Evolutionary conservation across 2,113 vertebrate species (phyloP).

Genomic region (Salvelinus fontinalis): DNA sequence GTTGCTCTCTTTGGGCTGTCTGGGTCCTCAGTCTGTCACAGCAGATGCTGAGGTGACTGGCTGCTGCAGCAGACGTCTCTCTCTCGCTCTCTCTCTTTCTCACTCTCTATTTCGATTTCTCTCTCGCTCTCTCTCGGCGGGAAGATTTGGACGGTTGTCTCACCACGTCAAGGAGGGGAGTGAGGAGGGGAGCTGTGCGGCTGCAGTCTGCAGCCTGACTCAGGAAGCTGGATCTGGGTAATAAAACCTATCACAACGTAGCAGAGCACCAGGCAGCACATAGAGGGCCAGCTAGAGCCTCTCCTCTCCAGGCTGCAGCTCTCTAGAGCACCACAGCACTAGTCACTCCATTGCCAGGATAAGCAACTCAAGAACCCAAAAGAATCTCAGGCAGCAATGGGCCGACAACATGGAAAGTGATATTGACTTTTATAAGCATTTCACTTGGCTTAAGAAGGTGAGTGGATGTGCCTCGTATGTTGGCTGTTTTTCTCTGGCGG

Average conservation of each 20-base stretch:
- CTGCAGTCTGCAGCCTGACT: too few relatives aligned
- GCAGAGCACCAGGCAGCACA: neutral
- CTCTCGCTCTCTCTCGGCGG: neutral
- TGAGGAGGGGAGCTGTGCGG: neutral
- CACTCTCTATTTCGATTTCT: neutral
- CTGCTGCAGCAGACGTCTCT: neutral
- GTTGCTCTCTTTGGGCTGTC: conserved; percentile 47
- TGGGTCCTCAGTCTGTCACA: neutral
- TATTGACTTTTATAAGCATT: conserved; percentile 96
- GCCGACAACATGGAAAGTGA: conserved; percentile 91
- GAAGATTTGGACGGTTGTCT: conserved; percentile 68
- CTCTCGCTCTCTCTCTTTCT: conserved; percentile 11
- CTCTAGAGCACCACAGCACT: neutral
- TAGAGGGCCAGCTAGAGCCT: neutral
- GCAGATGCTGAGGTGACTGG: neutral
- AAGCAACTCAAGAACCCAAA: neutral
- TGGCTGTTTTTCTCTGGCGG: neutral
- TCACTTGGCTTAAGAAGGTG: conserved; percentile 95
- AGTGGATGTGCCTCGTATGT: conserved; percentile 44
- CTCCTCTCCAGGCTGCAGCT: neutral
- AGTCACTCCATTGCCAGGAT: neutral
- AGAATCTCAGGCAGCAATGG: conserved; percentile 80
- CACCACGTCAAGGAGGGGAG: conserved; percentile 49
- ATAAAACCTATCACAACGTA: neutral
- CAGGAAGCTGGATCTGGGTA: neutral